Evolutionary conservation across 2,797 vertebrate species (phyloP).

Genomic region (Helarctos malayanus): DNA sequence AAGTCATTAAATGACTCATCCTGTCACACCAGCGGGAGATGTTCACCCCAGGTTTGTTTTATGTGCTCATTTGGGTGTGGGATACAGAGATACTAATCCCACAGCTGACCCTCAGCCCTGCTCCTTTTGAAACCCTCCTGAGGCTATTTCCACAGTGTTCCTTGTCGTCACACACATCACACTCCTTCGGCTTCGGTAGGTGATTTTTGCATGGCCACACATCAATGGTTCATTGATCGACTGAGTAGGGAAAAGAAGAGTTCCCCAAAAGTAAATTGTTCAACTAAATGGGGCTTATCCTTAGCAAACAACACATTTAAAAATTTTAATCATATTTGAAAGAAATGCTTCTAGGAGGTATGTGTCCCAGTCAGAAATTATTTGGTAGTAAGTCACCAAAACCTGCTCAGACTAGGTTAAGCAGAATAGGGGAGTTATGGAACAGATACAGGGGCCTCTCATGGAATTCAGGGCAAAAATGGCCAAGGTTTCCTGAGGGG

Average conservation of each 20-base stretch:
- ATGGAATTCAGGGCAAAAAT: background rate
- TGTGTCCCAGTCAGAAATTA: conserved; percentile 58
- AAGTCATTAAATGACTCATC: conserved; percentile 27
- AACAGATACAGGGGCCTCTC: background rate
- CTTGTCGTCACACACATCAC: background rate
- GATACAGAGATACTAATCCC: background rate
- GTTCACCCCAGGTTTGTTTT: background rate
- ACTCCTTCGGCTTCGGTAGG: background rate
- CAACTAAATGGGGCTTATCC: conserved; percentile 33
- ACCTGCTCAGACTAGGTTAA: background rate
- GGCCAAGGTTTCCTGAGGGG: background rate
- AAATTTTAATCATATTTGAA: conserved; percentile 73
- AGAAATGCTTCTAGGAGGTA: conserved; percentile 8
- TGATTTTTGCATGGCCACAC: conserved; percentile 25
- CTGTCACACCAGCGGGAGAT: background rate
- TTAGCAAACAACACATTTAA: conserved; percentile 37
- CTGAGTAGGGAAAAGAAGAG: background rate
- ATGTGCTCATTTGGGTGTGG: background rate
- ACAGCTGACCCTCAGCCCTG: background rate
- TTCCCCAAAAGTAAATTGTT: conserved; percentile 53
- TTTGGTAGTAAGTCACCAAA: conserved; percentile 54
- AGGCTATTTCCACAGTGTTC: conserved; percentile 22
- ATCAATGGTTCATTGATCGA: conserved; percentile 11
- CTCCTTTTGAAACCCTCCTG: background rate
- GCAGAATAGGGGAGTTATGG: background rate